Conservation (phyloP, 2,797 vertebrate genomes). For the Lepilemur septentrionalis region DNA sequence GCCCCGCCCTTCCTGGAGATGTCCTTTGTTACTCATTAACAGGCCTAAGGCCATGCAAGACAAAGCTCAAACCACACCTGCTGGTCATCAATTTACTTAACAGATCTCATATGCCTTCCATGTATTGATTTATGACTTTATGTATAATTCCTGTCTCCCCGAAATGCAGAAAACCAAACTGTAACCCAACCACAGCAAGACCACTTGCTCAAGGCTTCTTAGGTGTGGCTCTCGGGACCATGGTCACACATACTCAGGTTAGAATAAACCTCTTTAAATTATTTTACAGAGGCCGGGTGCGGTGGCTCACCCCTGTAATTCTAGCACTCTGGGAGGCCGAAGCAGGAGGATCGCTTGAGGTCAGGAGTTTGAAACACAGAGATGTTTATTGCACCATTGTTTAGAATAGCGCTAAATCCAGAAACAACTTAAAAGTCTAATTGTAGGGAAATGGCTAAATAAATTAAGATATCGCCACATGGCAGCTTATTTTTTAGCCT, state of each 20-base stretch:
- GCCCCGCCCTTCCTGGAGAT: neutral
- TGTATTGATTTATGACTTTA: neutral
- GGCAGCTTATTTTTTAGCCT: neutral
- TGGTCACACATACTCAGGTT: neutral
- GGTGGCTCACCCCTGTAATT: too few species aligned
- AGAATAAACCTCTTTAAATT: neutral
- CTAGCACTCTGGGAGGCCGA: too few species aligned
- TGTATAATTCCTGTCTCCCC: neutral
- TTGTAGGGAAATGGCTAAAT: neutral
- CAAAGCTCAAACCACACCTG: neutral
- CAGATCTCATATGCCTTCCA: neutral
- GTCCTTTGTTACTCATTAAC: neutral
- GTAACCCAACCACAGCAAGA: neutral
- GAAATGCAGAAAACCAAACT: neutral
- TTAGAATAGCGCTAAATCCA: neutral
- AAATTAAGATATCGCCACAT: neutral
- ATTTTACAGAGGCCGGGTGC: neutral
- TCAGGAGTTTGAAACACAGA: neutral
- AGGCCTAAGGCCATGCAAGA: neutral
- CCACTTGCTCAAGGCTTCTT: neutral
- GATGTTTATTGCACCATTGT: neutral
- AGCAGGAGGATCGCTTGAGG: too few species aligned
- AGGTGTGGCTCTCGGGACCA: neutral
- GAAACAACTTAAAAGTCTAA: neutral
- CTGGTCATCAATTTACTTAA: neutral